Base-by-base conservation (phyloP, 2,797 vertebrate genomes). In the Muraenolepis orangiensis region DNA sequence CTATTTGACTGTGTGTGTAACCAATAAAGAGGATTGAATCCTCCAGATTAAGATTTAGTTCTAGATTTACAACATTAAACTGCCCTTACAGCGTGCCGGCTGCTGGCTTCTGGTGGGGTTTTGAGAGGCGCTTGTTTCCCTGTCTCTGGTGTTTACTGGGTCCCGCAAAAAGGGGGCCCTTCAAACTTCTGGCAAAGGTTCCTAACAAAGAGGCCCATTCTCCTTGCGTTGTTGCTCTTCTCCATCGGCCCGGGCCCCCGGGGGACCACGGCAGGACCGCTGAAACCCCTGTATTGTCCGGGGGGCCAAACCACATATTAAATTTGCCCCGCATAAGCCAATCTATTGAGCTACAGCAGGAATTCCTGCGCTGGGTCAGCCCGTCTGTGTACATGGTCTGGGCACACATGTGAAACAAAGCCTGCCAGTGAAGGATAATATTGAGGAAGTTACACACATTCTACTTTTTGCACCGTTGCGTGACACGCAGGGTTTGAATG, bases 381-480 rank as follows among this genome's bases (percentile, higher is more conserved):
- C 92, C 89, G 89, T 93, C 89, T 92, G 90, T 92, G 89, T 92
- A 92, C 90, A 92, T 90, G 90, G 89, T 92, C 89, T 93, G 90
- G 92, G 93, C 90, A 90, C 89, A 92, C 91, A 92, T 92, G 82
- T 78, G 88, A 90, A 86, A 94, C 92, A 94, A 93, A 93, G 92
- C 87, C 81, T 85, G 87, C 87, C 89, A 92, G 90, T 93, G 89
- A 94, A 94, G 91, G 91, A 93, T 92, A 94, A 94, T 91, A 93
- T 93, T 93, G 88, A 94, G 91, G 93, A 94, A 90, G 92, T 92
- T 89, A 90, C 90, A 90, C 91, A 92, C 86, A 92, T 94, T 92
- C 92, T 79, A 73, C 81, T 86, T 89, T 88, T 91, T 78, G 81
- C 77, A 86, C 86, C 77, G 8, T 29, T 31, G 81, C 84, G 80